Evolutionary conservation across 2,113 vertebrate species (phyloP).

Genomic region (Caracal caracal): DNA sequence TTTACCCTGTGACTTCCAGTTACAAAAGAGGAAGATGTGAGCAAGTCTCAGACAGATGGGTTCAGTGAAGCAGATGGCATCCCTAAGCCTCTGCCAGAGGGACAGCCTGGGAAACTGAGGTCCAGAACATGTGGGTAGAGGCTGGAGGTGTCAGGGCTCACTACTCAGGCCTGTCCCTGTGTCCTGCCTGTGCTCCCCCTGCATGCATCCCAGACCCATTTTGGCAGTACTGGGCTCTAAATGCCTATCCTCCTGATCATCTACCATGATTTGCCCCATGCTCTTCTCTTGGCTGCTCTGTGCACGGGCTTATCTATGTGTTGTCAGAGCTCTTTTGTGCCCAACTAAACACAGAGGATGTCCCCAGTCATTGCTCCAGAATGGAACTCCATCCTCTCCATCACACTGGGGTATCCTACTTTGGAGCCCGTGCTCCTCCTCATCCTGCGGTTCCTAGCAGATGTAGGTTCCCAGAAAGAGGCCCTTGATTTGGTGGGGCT

Average conservation of each 20-base stretch:
- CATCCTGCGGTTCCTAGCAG: not conserved
- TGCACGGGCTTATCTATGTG: not conserved
- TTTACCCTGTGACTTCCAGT: constrained; percentile 16
- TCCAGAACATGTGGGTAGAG: not conserved
- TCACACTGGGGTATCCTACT: not conserved
- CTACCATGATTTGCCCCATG: not conserved
- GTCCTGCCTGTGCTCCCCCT: not conserved
- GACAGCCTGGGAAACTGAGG: not conserved
- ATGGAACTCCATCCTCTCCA: not conserved
- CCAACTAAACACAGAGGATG: not conserved
- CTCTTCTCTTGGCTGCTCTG: not conserved
- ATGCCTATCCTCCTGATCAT: not conserved
- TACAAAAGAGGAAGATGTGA: constrained; percentile 77
- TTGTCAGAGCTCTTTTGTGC: not conserved
- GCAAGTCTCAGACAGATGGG: constrained; percentile 49
- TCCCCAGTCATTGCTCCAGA: not conserved
- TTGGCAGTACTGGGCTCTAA: not conserved
- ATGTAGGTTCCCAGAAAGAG: not conserved
- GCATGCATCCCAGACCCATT: not conserved
- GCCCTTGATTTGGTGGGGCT: not conserved
- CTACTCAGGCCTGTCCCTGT: not conserved
- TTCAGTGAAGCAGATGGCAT: constrained; percentile 49
- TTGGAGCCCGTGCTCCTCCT: not conserved
- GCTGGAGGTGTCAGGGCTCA: not conserved
- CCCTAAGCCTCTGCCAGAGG: not conserved